A percentile compares a stretch with the other conserved stretches of the same genome.
Conservation (phyloP, 2,797 vertebrate species). For the Girardinus metallicus region DNA sequence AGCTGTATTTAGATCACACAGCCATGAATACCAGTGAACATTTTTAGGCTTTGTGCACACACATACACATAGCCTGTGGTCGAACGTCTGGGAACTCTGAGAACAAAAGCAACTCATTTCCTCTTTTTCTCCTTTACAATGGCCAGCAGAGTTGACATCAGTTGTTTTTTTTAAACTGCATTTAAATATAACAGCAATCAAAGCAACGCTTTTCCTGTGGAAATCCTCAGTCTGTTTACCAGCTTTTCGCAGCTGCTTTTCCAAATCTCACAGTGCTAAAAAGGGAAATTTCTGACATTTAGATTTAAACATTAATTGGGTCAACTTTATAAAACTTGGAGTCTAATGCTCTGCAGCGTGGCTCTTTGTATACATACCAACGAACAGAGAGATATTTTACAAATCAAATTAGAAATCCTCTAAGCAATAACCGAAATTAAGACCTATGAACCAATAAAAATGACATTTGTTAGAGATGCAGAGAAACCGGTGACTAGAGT, state of each 20-base stretch:
- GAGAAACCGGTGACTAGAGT: neutral
- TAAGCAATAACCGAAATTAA: neutral
- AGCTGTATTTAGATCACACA: constrained; percentile 69
- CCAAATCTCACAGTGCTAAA: neutral
- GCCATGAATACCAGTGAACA: constrained; percentile 25
- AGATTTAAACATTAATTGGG: neutral
- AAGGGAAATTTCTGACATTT: neutral
- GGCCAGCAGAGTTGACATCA: constrained; percentile 56
- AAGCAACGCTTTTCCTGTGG: constrained; percentile 38
- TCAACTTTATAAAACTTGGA: neutral
- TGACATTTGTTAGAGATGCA: neutral
- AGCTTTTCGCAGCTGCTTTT: neutral
- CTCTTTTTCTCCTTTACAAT: constrained; percentile 53
- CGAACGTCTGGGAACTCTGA: constrained; percentile 43
- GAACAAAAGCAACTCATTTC: constrained; percentile 68
- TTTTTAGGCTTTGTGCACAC: constrained; percentile 8
- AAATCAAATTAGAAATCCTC: neutral
- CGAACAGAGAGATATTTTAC: neutral
- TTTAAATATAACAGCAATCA: constrained; percentile 38
- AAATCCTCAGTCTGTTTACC: constrained; percentile 13
- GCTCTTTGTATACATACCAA: neutral
- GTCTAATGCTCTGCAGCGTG: neutral
- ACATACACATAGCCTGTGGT: constrained; percentile 42
- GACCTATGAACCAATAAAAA: neutral
- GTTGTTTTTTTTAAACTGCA: constrained; percentile 40